Percentiles rank a stretch among this genome's conserved stretches.
Conservation (phyloP, 2,113 vertebrate genomes). For the Rousettus leschenaultii region DNA sequence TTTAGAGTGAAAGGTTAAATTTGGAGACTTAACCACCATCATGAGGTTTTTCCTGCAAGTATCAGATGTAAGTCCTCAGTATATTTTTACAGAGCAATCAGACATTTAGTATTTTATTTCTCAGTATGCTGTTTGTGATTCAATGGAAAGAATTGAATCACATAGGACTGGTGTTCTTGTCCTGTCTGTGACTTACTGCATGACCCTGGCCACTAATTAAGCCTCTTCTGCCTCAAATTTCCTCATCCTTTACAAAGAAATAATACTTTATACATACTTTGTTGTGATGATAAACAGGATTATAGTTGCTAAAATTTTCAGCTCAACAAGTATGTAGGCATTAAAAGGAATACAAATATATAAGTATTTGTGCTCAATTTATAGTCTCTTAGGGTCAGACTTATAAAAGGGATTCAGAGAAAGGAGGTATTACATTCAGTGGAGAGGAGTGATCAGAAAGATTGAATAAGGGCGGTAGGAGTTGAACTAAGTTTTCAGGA, state of each 20-base stretch:
- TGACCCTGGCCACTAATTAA: conserved; percentile 33
- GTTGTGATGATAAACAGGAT: background rate
- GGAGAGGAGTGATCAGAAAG: background rate
- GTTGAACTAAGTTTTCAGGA: conserved; percentile 14
- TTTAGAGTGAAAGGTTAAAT: conserved; percentile 3
- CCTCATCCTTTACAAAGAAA: background rate
- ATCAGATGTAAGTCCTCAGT: background rate
- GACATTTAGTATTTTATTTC: conserved; percentile 25
- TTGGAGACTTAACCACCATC: conserved; percentile 33
- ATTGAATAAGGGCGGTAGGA: background rate
- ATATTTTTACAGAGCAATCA: background rate
- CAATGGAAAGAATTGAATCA: conserved; percentile 10
- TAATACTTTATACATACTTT: background rate
- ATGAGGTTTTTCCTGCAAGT: background rate
- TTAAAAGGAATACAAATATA: background rate
- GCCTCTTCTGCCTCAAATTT: background rate
- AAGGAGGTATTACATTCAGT: background rate
- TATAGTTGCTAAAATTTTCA: conserved; percentile 4
- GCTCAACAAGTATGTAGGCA: background rate
- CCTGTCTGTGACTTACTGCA: background rate
- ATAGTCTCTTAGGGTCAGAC: background rate
- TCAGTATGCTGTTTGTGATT: conserved; percentile 33
- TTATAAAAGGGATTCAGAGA: conserved; percentile 11
- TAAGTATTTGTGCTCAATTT: conserved; percentile 15
- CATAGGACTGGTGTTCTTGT: conserved; percentile 4